These are phyloP conservation scores for Crocuta crocuta DNA, from an alignment of 2,113 vertebrate genomes.

Conservation along the genomic window DNA sequence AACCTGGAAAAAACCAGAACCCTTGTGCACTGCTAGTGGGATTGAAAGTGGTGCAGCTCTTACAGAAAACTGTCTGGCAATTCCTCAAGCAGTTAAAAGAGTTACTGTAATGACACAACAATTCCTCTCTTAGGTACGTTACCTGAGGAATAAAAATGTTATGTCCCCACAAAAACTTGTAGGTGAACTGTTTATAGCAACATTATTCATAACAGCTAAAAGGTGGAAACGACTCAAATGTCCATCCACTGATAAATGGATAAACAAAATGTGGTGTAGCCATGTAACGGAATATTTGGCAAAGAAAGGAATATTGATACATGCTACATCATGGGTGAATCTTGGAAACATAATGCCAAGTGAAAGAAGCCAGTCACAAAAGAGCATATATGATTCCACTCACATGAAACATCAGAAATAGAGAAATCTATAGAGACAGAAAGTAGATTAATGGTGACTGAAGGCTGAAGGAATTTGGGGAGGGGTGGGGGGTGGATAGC, in stretches of 20 bases:
- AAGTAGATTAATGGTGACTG: not conserved
- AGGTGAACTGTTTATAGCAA: not conserved
- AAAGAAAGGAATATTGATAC: not conserved
- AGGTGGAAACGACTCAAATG: not conserved
- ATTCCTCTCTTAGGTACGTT: not conserved
- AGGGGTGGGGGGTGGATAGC: not conserved
- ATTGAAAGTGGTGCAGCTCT: not conserved
- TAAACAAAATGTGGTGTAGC: not conserved
- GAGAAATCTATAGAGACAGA: not conserved
- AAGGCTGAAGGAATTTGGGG: not conserved
- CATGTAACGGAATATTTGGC: not conserved
- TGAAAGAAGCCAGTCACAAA: constrained; percentile 37
- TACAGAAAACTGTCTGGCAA: not conserved
- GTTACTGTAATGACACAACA: not conserved
- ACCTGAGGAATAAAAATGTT: not conserved
- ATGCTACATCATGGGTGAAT: not conserved
- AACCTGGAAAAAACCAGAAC: not conserved
- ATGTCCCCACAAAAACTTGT: not conserved
- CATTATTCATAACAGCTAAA: not conserved
- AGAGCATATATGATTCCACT: not conserved
- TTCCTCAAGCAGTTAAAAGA: constrained; percentile 17
- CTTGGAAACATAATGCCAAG: not conserved
- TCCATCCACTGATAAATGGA: not conserved
- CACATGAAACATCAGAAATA: not conserved
- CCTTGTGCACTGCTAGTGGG: not conserved